phyloP scores from a whole-genome alignment of 2,797 vertebrate species.

The Micrastur ruficollis region DNA sequence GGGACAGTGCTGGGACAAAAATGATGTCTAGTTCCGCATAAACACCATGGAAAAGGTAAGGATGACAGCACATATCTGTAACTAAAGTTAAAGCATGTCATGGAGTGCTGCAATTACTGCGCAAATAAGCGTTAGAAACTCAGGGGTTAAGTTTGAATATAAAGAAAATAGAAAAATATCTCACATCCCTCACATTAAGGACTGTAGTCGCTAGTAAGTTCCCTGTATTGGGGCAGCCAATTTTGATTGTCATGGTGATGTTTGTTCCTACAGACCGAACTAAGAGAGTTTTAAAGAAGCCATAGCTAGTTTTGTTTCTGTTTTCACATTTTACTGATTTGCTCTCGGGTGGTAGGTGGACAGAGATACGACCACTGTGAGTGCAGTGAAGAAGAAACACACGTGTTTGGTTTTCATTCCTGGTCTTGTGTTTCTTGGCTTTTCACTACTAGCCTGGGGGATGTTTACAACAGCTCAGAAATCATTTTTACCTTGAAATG shows the following conservation, averaged over 20 bases:
- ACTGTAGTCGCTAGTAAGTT: not conserved
- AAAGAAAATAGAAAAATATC: not conserved
- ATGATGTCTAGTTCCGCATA: not conserved
- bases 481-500: not conserved
- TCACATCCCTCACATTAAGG: not conserved
- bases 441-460: not conserved
- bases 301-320: not conserved
- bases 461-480: not conserved
- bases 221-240: no score
- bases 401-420: not conserved
- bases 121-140: not conserved
- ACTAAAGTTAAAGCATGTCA: not conserved
- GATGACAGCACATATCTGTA: not conserved
- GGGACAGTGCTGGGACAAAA: not conserved
- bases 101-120: not conserved
- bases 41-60: not conserved
- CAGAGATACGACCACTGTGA: not conserved
- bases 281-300: not conserved
- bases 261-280: not conserved
- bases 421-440: not conserved
- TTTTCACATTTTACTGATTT: not conserved
- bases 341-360: not conserved
- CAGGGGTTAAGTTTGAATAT: not conserved
- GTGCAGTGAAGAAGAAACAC: not conserved
- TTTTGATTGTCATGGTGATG: not conserved